Evolutionary conservation across 2,888 invertebrate genomes (phyloP), one percentile per base, ranked within the genome.

Genomic region (Cataglyphis livida): DNA sequence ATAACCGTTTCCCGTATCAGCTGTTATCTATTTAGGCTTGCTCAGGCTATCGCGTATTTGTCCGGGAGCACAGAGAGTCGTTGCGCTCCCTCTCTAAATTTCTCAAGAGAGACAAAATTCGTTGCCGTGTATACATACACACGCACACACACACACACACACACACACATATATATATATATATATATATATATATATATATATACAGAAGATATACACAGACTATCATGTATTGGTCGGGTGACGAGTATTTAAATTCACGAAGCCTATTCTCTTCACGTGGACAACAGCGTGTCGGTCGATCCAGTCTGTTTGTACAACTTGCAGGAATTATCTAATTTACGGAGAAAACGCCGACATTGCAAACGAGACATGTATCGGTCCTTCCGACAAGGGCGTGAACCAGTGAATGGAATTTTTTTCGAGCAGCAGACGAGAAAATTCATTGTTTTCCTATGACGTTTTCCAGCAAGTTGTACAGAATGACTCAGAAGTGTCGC

Each of bases 21-120:
- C 76, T 64, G 91, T 93, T 93, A 93, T 93, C 93, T 92, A 90
- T 91, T 90, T 89, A 89, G 90, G 89, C 91, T 92, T 91, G 85
- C 90, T 89, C 87, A 81, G 89, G 89, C 90, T 92, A 92, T 92
- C 91, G 86, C 86, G 85, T 91, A 90, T 90, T 91, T 91, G 88
- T 89, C 88, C 89, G 88, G 48, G 87, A 85, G 85, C 85, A 61
- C 44, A 62, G n/a, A 81, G 78, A 70, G 48, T 44, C 51, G 74
- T 48, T 62, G 25, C 41, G 35, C 51, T 38, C 57, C 41, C 57
- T 70, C 84, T 87, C 87, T 86, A 79, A 79, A 82, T 82, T 89
- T 78, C 87, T 83, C 84, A 68, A 87, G 81, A 85, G 84, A 81
- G 66, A 44, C 79, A 59, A 62, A 78, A 84, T 81, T 65, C 70